Percentiles rank a stretch among this genome's conserved stretches.
These are phyloP conservation scores for Drosophila prolongata DNA, from an alignment of 2,888 invertebrate species.

Conservation along the genomic window DNA sequence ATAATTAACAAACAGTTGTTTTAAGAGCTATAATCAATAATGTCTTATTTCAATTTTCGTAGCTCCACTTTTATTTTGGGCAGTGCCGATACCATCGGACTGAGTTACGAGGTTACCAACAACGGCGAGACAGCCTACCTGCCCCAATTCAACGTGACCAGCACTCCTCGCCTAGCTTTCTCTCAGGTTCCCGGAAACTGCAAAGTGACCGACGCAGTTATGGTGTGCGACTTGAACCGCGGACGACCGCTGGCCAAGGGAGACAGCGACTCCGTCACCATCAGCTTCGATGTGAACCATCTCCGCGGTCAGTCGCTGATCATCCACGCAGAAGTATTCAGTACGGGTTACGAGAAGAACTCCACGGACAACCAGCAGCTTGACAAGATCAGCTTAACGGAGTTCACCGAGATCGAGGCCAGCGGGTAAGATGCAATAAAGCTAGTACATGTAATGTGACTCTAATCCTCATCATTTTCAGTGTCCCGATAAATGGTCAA, in stretches of 20 bases:
- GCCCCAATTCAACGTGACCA: constrained; percentile 84
- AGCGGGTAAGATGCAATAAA: constrained; percentile 73
- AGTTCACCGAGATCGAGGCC: constrained; percentile 83
- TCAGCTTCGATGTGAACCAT: constrained; percentile 81
- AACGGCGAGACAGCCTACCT: constrained; percentile 85
- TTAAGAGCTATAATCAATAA: too few relatives aligned
- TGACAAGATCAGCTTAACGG: constrained; percentile 73
- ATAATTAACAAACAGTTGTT: too few relatives aligned
- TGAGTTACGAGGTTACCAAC: constrained; percentile 83
- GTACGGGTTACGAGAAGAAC: constrained; percentile 81
- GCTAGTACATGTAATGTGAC: neutral
- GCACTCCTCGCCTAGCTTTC: constrained; percentile 83
- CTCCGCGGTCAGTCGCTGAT: constrained; percentile 75
- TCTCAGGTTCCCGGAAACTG: constrained; percentile 83
- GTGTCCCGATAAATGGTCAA: constrained; percentile 74
- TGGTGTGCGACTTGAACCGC: constrained; percentile 80
- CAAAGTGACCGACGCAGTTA: constrained; percentile 61
- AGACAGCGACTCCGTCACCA: constrained; percentile 70
- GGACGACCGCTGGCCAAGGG: constrained; percentile 79
- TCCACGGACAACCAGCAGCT: constrained; percentile 36
- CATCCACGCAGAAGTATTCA: constrained; percentile 82
- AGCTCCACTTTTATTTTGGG: constrained; percentile 82
- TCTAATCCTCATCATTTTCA: constrained; percentile 31
- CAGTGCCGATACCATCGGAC: constrained; percentile 74
- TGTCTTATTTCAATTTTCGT: neutral